Evolutionary conservation across 2,113 vertebrate species (phyloP).

Genomic region (Erythrolamprus reginae): DNA sequence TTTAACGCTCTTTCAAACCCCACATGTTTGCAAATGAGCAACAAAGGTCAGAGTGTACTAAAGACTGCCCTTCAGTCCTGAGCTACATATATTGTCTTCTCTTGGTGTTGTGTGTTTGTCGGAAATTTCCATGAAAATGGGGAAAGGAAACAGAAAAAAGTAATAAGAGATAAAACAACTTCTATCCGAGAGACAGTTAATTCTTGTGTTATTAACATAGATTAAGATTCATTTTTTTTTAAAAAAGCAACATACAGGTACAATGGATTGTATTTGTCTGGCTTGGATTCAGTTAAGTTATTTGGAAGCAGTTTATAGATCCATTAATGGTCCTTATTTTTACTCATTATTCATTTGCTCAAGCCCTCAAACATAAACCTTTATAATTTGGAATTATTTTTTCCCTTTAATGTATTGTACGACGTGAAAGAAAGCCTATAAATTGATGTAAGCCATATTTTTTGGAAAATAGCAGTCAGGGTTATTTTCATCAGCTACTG

Average conservation of each 20-base stretch:
- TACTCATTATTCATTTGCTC: slow-evolving; percentile 23
- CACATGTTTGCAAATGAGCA: neutral
- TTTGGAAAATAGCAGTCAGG: slow-evolving; percentile 58
- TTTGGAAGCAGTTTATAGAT: slow-evolving; percentile 10
- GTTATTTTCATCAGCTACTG: slow-evolving; percentile 43
- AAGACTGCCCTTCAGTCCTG: neutral
- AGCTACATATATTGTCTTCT: neutral
- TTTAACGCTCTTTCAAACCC: no score
- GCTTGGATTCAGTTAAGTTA: neutral
- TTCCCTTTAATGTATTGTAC: neutral
- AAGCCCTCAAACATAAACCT: slow-evolving; percentile 7
- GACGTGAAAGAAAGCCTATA: slow-evolving; percentile 49
- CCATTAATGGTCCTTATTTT: neutral
- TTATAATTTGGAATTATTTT: neutral
- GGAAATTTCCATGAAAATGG: neutral
- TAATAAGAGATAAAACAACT: rapidly evolving
- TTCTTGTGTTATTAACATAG: neutral
- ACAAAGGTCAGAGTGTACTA: neutral
- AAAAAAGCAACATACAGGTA: neutral
- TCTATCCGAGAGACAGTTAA: neutral
- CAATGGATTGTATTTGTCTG: neutral
- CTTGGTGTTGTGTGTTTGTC: neutral
- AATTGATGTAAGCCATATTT: slow-evolving; percentile 59
- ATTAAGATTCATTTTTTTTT: no score
- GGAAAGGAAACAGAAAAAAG: neutral